Base-by-base conservation (phyloP, 2,113 vertebrate genomes). In the Aegotheles bennettii region DNA sequence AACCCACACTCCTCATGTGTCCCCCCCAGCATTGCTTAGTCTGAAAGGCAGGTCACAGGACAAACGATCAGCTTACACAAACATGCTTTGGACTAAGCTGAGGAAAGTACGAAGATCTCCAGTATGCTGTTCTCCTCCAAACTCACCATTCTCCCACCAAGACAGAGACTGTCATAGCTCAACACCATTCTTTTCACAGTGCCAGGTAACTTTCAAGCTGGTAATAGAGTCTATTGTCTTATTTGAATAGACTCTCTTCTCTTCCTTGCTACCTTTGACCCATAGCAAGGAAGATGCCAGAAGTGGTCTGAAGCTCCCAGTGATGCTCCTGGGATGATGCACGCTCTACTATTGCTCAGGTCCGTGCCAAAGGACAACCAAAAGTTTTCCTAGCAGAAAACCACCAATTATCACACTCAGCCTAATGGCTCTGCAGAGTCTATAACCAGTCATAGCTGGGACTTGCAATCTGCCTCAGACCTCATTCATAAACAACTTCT, bases 1-100 rank as follows among this genome's bases (percentile, higher is more conserved):
- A 60, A 6, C 7, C 21, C 31, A 47, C 0, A 5, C 1, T 12
- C 11, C 24, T 53, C 7, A 5, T 4, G 8, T 9, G 2, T 33
- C 16, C 21, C 28, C 2, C 6, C 10, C 11, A 50, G 23, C 1
- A 6, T 26, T 69, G 47, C 84, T 67, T 84, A 74, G 51, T 59
- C 47, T 81, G 56, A 93, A 81, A 89, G 51, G 38, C 59, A 76
- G 57, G 23, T 92, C 28, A 75, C 54, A 91, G 48, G 64, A n/a
- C 48, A 80, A 69, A 82, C 35, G 36, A 53, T 54, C 73, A 73
- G 42, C 38, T 87, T 63, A 71, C 45, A 86, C 36, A 88, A 64
- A 64, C 42, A 42, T 36, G 40, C 26, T 64, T 43, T 54, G 35
- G 33, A 65, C 56, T 64, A 65, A 94, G 45, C n/a, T 25, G 11